These are phyloP conservation scores for Sinocyclocheilus maitianheensis DNA, from an alignment of 2,113 vertebrate species.

Conservation along the genomic window DNA sequence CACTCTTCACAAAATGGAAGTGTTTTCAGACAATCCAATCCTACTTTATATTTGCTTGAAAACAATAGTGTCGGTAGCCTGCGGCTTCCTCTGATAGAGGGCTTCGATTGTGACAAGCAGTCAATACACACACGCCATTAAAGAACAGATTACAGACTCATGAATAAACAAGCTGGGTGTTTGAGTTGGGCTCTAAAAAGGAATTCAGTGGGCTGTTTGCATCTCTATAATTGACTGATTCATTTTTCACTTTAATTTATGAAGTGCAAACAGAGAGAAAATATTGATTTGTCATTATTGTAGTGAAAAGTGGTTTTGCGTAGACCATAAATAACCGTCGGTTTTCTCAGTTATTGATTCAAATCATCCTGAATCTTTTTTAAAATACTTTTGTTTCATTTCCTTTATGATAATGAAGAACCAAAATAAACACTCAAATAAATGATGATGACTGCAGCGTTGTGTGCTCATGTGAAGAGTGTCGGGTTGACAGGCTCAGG, in stretches of 20 bases:
- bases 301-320: constrained; percentile 17
- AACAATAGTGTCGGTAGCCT: constrained; percentile 30
- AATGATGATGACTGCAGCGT: background rate
- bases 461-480: constrained; percentile 7
- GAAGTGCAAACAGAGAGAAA: constrained; percentile 32
- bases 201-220: background rate
- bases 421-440: background rate
- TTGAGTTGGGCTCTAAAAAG: constrained; percentile 21
- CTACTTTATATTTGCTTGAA: constrained; percentile 48
- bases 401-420: background rate
- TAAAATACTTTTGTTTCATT: constrained; percentile 13
- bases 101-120: constrained; percentile 20
- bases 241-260: constrained; percentile 39
- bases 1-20: constrained; percentile 33
- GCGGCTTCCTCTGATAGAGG: constrained; percentile 41
- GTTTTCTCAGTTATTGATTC: constrained; percentile 1
- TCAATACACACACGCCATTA: constrained; percentile 43
- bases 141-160: constrained; percentile 42
- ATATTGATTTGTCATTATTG: constrained; percentile 45
- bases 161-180: constrained; percentile 28
- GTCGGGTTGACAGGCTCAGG: constrained; percentile 62
- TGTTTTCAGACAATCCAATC: constrained; percentile 40
- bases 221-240: background rate
- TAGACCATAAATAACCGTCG: constrained; percentile 1
- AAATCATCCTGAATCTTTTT: background rate